These are phyloP conservation scores for Peribatodes rhomboidaria DNA, from an alignment of 2,888 invertebrate genomes.

Conservation along the genomic window DNA sequence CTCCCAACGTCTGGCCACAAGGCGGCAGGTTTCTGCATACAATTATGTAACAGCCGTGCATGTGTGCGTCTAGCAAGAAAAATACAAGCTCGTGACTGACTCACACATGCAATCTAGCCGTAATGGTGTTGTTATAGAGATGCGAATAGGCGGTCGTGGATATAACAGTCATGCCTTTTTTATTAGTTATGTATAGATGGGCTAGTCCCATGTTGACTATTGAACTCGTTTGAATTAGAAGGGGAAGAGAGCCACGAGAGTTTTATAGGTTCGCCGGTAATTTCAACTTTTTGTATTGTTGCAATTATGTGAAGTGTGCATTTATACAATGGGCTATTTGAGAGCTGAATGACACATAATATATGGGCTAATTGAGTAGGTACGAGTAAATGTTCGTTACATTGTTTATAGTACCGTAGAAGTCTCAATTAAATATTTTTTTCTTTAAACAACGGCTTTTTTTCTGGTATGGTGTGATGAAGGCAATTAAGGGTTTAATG, in stretches of 20 bases:
- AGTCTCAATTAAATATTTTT: neutral
- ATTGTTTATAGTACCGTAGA: slow-evolving; percentile 30
- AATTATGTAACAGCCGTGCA: slow-evolving; percentile 51
- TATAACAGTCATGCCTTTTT: slow-evolving; percentile 52
- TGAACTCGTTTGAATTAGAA: slow-evolving; percentile 52
- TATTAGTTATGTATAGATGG: slow-evolving; percentile 49
- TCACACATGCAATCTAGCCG: slow-evolving; percentile 50
- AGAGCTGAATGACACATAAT: slow-evolving; percentile 46
- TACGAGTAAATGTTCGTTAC: slow-evolving; percentile 37
- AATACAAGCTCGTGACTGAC: slow-evolving; percentile 62
- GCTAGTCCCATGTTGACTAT: slow-evolving; percentile 43
- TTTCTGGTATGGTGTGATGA: neutral
- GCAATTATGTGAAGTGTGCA: slow-evolving; percentile 47
- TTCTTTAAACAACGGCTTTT: neutral
- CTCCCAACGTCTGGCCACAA: slow-evolving; percentile 41
- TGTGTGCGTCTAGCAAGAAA: slow-evolving; percentile 55
- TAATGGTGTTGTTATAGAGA: slow-evolving; percentile 55
- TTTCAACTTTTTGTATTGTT: slow-evolving; percentile 44
- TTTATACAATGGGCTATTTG: slow-evolving; percentile 41
- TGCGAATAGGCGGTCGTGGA: slow-evolving; percentile 56
- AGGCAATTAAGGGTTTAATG: neutral
- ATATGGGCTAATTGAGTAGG: slow-evolving; percentile 38
- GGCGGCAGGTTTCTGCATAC: slow-evolving; percentile 49
- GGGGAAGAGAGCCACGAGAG: slow-evolving; percentile 40
- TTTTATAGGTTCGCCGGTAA: slow-evolving; percentile 47